These are phyloP conservation scores for Diarsia dahlii DNA, from an alignment of 2,888 invertebrate genomes.

Conservation along the genomic window DNA sequence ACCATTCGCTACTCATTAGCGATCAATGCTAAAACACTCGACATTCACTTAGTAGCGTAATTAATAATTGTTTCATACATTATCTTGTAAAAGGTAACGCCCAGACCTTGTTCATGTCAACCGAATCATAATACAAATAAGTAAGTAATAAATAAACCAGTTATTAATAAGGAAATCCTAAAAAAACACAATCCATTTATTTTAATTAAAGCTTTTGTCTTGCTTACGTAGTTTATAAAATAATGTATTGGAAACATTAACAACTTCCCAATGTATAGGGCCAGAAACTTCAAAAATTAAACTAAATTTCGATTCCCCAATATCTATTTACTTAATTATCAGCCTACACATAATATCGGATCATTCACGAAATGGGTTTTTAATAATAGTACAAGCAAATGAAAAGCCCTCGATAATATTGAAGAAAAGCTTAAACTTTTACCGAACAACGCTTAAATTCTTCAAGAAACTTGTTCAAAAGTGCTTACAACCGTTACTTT, in stretches of 20 bases:
- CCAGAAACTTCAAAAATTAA: conserved; percentile 53
- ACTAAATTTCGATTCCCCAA: conserved; percentile 55
- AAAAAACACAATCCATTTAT: conserved; percentile 29
- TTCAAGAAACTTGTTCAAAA: conserved; percentile 82
- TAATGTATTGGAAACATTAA: conserved; percentile 15
- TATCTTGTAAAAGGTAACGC: conserved; percentile 5
- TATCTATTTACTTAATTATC: conserved; percentile 68
- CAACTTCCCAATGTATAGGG: conserved; percentile 33
- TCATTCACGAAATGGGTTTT: conserved; percentile 81
- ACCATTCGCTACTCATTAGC: conserved; percentile 36
- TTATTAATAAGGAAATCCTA: conserved; percentile 51
- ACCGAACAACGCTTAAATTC: conserved; percentile 80
- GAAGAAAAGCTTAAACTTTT: conserved; percentile 82
- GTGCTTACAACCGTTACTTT: conserved; percentile 83
- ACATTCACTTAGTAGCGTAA: conserved; percentile 30
- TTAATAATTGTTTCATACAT: conserved; percentile 28
- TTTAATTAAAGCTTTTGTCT: conserved; percentile 33
- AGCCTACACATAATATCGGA: conserved; percentile 69
- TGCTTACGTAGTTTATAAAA: conserved; percentile 3
- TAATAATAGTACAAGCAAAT: conserved; percentile 83
- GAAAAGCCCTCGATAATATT: conserved; percentile 81
- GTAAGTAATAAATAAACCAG: conserved; percentile 34
- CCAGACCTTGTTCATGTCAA: conserved; percentile 46
- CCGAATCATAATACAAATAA: conserved; percentile 41
- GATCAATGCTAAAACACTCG: conserved; percentile 33